phyloP scores from a whole-genome alignment of 2,888 invertebrate genomes.

The Nomada ferruginata region DNA sequence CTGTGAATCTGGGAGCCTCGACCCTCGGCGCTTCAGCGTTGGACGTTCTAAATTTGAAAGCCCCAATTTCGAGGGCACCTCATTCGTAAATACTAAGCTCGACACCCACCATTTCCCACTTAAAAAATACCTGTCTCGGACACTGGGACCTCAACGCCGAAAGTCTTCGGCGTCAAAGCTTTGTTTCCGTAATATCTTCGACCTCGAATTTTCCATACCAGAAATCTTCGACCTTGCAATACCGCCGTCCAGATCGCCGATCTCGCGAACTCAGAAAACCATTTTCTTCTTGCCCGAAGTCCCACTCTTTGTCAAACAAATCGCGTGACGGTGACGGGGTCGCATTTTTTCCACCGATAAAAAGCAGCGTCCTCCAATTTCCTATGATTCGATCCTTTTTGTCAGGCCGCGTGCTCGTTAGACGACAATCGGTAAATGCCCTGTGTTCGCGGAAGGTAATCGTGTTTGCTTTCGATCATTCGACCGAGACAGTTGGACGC shows the following conservation, averaged over 20 bases:
- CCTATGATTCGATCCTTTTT: slow-evolving; percentile 29
- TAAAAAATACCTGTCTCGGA: too few species aligned
- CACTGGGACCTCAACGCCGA: background rate
- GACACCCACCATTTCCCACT: too few species aligned
- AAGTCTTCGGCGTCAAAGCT: too few species aligned
- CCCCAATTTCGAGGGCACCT: too few species aligned
- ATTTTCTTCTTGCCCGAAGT: background rate
- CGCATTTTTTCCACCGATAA: background rate
- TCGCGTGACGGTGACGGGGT: background rate
- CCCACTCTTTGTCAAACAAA: background rate
- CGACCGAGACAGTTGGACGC: slow-evolving; percentile 64
- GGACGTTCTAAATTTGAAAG: too few species aligned
- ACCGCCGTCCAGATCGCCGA: too few species aligned
- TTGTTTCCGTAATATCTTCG: background rate
- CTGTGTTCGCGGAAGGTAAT: slow-evolving; percentile 54
- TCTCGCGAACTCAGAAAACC: too few species aligned
- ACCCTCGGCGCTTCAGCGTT: too few species aligned
- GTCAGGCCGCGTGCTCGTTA: slow-evolving; percentile 58
- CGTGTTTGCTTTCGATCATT: slow-evolving; percentile 71
- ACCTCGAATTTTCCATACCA: background rate
- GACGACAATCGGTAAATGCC: slow-evolving; percentile 46
- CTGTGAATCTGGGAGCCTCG: too few species aligned
- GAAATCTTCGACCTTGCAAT: background rate
- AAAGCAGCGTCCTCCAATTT: slow-evolving; percentile 19
- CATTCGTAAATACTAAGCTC: too few species aligned